These are phyloP conservation scores for Paelopatides confundens DNA, from an alignment of 53 echinoderm and acorn worm species.

Conservation along the genomic window DNA sequence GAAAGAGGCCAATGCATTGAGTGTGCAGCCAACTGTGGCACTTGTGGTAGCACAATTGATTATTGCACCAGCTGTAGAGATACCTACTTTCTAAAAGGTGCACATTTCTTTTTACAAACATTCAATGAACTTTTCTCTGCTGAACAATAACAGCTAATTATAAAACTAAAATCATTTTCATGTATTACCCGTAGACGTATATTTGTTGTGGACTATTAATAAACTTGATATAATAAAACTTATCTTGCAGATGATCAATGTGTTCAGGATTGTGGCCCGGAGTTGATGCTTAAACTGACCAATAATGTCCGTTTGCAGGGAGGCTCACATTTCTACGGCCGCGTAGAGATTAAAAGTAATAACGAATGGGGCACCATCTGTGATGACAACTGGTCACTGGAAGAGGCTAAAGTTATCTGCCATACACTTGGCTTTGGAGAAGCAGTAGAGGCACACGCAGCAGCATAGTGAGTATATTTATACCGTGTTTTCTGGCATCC, in stretches of 20 bases:
- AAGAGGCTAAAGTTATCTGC: slow-evolving; percentile 89
- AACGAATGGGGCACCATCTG: slow-evolving; percentile 82
- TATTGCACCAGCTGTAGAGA: slow-evolving; percentile 83
- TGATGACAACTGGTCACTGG: slow-evolving; percentile 90
- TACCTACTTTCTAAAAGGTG: slow-evolving; percentile 76
- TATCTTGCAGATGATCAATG: slow-evolving; percentile 82
- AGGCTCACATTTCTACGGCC: slow-evolving; percentile 65
- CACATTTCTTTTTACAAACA: background rate
- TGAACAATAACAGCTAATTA: too few relatives aligned
- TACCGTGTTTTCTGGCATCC: too few relatives aligned
- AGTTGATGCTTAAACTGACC: background rate
- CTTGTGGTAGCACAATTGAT: slow-evolving; percentile 57
- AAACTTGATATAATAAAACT: too few relatives aligned
- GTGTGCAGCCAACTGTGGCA: slow-evolving; percentile 73
- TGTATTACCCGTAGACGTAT: too few relatives aligned
- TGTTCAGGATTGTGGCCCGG: slow-evolving; percentile 66
- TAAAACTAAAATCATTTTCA: too few relatives aligned
- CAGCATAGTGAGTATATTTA: slow-evolving; percentile 76
- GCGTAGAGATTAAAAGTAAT: slow-evolving; percentile 76
- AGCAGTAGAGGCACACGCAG: slow-evolving; percentile 72
- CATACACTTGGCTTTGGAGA: slow-evolving; percentile 77
- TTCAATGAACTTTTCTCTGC: too few relatives aligned
- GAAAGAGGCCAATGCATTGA: slow-evolving; percentile 41
- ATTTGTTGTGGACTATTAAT: too few relatives aligned
- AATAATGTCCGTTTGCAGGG: slow-evolving; percentile 66